phyloP scores from a whole-genome alignment of 2,888 invertebrate genomes.

The Synanthedon myopaeformis region DNA sequence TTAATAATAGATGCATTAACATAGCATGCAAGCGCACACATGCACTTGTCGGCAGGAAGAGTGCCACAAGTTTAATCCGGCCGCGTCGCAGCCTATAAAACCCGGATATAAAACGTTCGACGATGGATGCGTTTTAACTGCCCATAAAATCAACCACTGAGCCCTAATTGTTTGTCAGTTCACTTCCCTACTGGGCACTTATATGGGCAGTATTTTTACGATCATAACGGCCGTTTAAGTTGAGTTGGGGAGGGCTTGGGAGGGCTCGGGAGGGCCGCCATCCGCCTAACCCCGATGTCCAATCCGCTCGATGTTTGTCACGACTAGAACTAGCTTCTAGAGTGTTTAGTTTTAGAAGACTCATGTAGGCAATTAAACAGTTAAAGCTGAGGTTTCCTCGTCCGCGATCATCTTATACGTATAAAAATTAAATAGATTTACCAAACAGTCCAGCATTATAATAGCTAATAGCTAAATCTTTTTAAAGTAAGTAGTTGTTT shows the following conservation, averaged over 20 bases:
- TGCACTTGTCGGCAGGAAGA: slow-evolving; percentile 13
- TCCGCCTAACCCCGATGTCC: no score
- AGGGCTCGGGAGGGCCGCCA: no score
- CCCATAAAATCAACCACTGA: slow-evolving; percentile 50
- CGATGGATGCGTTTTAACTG: slow-evolving; percentile 45
- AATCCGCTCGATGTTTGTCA: no score
- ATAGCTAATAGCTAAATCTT: no score
- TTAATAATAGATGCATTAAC: neutral
- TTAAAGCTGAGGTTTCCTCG: no score
- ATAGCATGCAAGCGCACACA: neutral
- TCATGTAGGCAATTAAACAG: no score
- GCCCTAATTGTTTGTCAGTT: slow-evolving; percentile 42
- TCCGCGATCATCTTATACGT: no score
- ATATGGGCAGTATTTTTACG: slow-evolving; percentile 39
- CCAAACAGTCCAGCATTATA: no score
- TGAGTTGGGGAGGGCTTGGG: slow-evolving; percentile 5
- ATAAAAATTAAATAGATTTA: no score
- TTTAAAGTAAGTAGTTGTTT: no score
- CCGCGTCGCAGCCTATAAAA: slow-evolving; percentile 24
- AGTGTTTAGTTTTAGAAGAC: no score
- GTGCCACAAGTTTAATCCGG: slow-evolving; percentile 20
- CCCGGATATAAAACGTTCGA: slow-evolving; percentile 41
- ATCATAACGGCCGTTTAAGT: slow-evolving; percentile 35
- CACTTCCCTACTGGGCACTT: slow-evolving; percentile 24
- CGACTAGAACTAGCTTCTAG: no score